Base-by-base conservation (phyloP, 2,888 invertebrate genomes). In the Serrognathus titanus region DNA sequence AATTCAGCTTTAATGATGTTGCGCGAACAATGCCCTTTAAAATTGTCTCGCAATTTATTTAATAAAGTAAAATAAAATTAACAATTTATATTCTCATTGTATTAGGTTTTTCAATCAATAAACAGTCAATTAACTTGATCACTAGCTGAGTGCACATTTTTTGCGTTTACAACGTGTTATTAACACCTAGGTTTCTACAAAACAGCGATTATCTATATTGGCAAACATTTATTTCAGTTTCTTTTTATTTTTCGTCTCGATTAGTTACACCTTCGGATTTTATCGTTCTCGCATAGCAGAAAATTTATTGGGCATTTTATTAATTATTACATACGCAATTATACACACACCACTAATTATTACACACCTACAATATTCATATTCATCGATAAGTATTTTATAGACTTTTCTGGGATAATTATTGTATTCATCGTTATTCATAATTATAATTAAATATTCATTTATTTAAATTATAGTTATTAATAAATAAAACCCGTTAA, bases 1-100 rank as follows among this genome's bases (percentile, higher is more conserved):
- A 43, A 43, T 43, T 43, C 43, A 43, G n/a, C 43, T 10, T 43
- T 43, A 43, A 43, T 43, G 43, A 43, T 43, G 20, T 43, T 43
- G 43, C n/a, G 43, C 43, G 43, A 43, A 43, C 43, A 43, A 43
- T 43, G 43, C 43, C 13, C 43, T 43, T 43, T 11, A 43, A 43
- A 43, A 43, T 43, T 43, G 43, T 43, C 43, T 43, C 43, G 43
- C 43, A 43, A 43, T 43, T 43, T 43, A 43, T 43, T 43, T 43
- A 43, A 40, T 40, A 40, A 40, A 43, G 43, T 43, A 43, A 43
- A 43, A 43, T 43, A 43, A 43, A 43, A 43, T 43, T 43, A 43
- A 43, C 43, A 43, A 43, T 43, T 43, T 43, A 43, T 43, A 43
- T 43, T 43, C 43, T 9, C 16, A 43, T 43, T 43, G 12, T 43